Base-by-base conservation (phyloP, 1,140 invertebrate genomes). In the Heliothis subflexa region DNA sequence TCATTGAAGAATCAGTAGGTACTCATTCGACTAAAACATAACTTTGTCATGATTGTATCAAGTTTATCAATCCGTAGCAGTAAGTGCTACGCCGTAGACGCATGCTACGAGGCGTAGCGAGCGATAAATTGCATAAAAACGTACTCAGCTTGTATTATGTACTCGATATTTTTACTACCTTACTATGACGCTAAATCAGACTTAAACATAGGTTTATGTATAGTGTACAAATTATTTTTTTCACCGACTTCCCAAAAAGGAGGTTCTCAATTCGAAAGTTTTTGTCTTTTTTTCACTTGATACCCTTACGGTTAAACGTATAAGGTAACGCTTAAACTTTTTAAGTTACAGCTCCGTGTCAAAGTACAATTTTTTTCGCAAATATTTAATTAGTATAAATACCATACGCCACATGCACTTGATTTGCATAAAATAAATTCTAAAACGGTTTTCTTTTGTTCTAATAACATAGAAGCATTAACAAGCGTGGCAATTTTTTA, bases 381-480 rank as follows among this genome's bases (percentile, higher is more conserved):
- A 4, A 40, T 47, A 47, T 66, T 66, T 66, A 66, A 66, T 66
- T 66, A 47, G 16, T 66, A 40, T 47, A 10, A 47, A 66, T 16
- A 47, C 47, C 13, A 13, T 47, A 1, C 14, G 2, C 14, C 2
- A 21, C 62, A 18, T 66, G 62, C 62, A 47, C n/a, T 45, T 66
- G 16, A 66, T 66, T 66, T 47, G 33, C 40, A 66, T 66, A 66
- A 21, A 16, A 7, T 45, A 9, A 64, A 18, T 64, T n/a, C 16
- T 33, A 47, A 64, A 28, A 25, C 3, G 11, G 12, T 28, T 59
- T 59, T 64, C 14, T n/a, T n/a, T 64, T 45, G 12, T 16, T 54
- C 28, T 25, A 21, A 59, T 21, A 3, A 59, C 16, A 11, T 7
- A 21, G 0, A 21, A 59, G 21, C 2, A 25, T 25, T 59, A 5